These are phyloP conservation scores for Bufotes viridis DNA, from an alignment of 2,797 vertebrate species.

Conservation along the genomic window DNA sequence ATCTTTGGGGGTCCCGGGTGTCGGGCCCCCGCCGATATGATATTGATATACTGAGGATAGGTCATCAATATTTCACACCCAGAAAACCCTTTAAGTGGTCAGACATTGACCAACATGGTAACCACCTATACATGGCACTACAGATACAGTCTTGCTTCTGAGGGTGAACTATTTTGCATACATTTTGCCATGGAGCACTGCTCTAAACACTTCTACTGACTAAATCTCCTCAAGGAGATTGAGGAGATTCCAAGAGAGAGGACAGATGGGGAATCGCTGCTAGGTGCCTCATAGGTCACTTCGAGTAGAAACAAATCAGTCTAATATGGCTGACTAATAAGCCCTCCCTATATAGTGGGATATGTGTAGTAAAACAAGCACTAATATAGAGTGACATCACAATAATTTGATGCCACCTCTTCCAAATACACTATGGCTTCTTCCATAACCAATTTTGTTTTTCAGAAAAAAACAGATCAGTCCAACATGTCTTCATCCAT, in stretches of 20 bases:
- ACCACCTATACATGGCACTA: too few species aligned
- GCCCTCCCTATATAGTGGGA: too few species aligned
- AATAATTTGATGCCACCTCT: not conserved
- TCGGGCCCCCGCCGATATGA: too few species aligned
- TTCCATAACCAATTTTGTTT: constrained; percentile 44
- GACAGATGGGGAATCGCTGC: not conserved
- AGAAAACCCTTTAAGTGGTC: too few species aligned
- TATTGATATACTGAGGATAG: too few species aligned
- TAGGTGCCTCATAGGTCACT: not conserved
- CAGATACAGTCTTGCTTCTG: not conserved
- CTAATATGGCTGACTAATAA: too few species aligned
- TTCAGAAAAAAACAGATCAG: constrained; percentile 60
- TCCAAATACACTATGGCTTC: not conserved
- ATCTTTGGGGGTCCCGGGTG: too few species aligned
- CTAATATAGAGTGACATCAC: not conserved
- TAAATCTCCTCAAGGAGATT: not conserved
- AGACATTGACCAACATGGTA: too few species aligned
- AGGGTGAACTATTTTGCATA: not conserved
- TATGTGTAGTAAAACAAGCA: not conserved
- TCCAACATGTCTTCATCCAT: constrained; percentile 70
- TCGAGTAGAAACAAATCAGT: not conserved
- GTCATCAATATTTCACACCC: too few species aligned
- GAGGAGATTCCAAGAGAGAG: not conserved
- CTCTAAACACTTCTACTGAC: not conserved
- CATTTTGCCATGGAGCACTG: not conserved